Conservation (phyloP, 2,113 vertebrate species). For the Lophura nycthemera region DNA sequence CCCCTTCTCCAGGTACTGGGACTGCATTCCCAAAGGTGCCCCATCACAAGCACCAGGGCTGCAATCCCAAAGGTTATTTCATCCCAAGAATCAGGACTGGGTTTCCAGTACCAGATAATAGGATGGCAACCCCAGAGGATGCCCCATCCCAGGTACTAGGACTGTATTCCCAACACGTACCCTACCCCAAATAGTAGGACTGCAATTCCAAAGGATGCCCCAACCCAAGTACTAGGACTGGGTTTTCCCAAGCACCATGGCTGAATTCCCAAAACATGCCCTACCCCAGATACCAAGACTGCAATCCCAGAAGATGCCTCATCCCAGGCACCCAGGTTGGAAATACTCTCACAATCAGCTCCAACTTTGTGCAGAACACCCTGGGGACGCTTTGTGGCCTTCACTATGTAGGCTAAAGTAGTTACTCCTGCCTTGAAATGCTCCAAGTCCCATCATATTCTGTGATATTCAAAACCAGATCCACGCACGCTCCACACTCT, state of each 20-base stretch:
- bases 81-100: background rate
- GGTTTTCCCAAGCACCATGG: background rate
- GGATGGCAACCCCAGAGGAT: too few relatives aligned
- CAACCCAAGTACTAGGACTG: accelerated
- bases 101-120: too few relatives aligned
- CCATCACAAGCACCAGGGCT: too few relatives aligned
- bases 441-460: background rate
- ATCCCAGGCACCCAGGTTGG: background rate
- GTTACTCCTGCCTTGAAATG: background rate
- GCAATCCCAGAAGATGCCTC: background rate
- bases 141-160: background rate
- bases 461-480: accelerated
- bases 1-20: too few relatives aligned
- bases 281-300: background rate
- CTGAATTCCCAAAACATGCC: background rate
- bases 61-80: background rate
- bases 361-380: background rate
- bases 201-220: too few relatives aligned
- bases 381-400: background rate
- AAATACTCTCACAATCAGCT: accelerated
- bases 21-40: background rate
- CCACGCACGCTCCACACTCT: accelerated
- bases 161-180: background rate
- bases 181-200: accelerated
- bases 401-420: accelerated